Percentiles rank a stretch among this genome's conserved stretches.
These are phyloP conservation scores for Drosophila basisetae DNA, from an alignment of 2,888 invertebrate species.

Conservation along the genomic window DNA sequence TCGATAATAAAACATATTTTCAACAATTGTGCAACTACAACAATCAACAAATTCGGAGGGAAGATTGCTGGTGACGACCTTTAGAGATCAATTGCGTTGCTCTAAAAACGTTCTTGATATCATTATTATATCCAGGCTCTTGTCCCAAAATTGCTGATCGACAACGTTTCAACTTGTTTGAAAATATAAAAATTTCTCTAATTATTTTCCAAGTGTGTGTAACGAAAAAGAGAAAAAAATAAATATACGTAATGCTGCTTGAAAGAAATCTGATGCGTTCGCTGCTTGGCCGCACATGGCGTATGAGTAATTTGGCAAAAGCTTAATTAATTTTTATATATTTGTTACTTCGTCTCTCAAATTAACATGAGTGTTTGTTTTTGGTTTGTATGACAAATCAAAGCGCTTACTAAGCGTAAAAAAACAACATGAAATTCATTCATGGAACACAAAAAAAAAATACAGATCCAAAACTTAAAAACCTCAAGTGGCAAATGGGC, in stretches of 20 bases:
- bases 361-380: constrained; percentile 65
- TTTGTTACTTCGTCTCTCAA: constrained; percentile 35
- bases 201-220: background rate
- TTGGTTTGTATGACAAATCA: constrained; percentile 60
- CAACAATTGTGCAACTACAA: background rate
- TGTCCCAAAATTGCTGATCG: background rate
- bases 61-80: too few species aligned
- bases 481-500: constrained; percentile 38
- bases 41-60: too few species aligned
- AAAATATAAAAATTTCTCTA: background rate
- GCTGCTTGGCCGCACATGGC: constrained; percentile 58
- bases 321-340: constrained; percentile 49
- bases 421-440: constrained; percentile 67
- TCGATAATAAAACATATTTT: background rate
- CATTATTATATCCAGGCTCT: background rate
- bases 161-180: background rate
- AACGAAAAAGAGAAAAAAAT: constrained; percentile 4
- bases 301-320: constrained; percentile 56
- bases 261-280: constrained; percentile 48
- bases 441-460: constrained; percentile 49
- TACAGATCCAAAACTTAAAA: constrained; percentile 28
- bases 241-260: constrained; percentile 25
- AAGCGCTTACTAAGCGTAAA: constrained; percentile 75
- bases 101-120: background rate
- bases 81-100: too few species aligned